phyloP scores from a whole-genome alignment of 2,888 invertebrate species.

The Thelaira solivaga region DNA sequence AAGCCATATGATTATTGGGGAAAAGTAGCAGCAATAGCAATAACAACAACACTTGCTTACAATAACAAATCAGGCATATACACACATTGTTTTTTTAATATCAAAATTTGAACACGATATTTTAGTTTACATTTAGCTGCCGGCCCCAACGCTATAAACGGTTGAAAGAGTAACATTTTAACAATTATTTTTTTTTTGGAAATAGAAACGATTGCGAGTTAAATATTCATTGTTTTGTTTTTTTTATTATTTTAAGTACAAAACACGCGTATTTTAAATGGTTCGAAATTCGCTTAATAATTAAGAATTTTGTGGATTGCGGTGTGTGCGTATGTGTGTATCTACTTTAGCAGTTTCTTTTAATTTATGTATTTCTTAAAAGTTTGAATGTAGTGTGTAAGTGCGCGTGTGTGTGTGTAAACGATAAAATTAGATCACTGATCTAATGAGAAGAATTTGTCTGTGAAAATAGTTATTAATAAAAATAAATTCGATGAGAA shows the following conservation, averaged over 20 bases:
- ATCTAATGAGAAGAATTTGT: conserved; percentile 47
- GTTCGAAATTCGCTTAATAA: conserved; percentile 44
- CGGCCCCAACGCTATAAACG: conserved; percentile 44
- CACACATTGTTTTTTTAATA: conserved; percentile 20
- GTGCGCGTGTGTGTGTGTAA: not conserved
- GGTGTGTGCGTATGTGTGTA: not conserved
- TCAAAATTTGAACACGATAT: conserved; percentile 18
- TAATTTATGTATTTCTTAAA: conserved; percentile 12
- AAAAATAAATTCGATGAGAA: conserved; percentile 1
- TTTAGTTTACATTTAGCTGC: conserved; percentile 59
- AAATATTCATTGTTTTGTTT: conserved; percentile 22
- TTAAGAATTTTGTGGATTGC: conserved; percentile 7
- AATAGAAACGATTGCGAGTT: conserved; percentile 31
- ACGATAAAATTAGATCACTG: conserved; percentile 57
- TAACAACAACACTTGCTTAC: conserved; percentile 5
- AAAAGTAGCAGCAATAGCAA: not conserved
- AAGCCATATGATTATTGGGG: not conserved
- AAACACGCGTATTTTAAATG: conserved; percentile 41
- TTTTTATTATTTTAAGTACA: not conserved
- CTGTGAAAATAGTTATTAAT: conserved; percentile 22
- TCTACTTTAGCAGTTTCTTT: not conserved
- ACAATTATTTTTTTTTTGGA: not conserved
- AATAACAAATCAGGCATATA: conserved; percentile 31
- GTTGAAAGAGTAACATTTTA: not conserved
- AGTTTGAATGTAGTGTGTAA: too few species aligned